Evolutionary conservation across 2,888 invertebrate genomes (phyloP).

Genomic region (Erebia ligea): DNA sequence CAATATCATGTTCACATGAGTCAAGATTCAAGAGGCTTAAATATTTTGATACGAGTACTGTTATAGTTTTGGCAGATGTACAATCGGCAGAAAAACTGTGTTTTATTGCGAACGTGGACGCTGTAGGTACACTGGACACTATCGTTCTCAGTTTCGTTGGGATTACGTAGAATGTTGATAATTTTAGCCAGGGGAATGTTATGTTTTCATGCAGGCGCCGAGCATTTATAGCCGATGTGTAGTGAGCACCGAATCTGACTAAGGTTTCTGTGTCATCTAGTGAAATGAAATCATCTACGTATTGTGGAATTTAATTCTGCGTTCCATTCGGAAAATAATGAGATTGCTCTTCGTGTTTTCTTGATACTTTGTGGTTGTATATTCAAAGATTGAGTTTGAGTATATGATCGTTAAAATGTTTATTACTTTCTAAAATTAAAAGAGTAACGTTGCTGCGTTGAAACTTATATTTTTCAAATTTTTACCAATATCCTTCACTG

Average conservation of each 20-base stretch:
- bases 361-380: neutral
- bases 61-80: conserved; percentile 59
- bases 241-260: conserved; percentile 31
- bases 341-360: neutral
- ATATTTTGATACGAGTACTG: conserved; percentile 42
- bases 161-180: conserved; percentile 55
- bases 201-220: conserved; percentile 58
- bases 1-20: conserved; percentile 55
- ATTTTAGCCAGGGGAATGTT: conserved; percentile 61
- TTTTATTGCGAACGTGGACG: conserved; percentile 42
- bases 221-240: conserved; percentile 53
- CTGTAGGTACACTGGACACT: conserved; percentile 39
- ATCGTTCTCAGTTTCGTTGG: conserved; percentile 47
- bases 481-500: too few species aligned
- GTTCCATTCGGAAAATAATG: neutral
- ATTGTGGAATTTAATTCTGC: conserved; percentile 4
- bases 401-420: too few species aligned
- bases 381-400: neutral
- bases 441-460: too few species aligned
- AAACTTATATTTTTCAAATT: too few species aligned
- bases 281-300: conserved; percentile 27
- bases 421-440: too few species aligned
- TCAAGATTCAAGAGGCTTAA: conserved; percentile 33
- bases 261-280: conserved; percentile 29
- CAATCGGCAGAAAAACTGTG: conserved; percentile 54